These are phyloP conservation scores for Thomomys bottae DNA, from an alignment of 2,113 vertebrate genomes.

Conservation along the genomic window DNA sequence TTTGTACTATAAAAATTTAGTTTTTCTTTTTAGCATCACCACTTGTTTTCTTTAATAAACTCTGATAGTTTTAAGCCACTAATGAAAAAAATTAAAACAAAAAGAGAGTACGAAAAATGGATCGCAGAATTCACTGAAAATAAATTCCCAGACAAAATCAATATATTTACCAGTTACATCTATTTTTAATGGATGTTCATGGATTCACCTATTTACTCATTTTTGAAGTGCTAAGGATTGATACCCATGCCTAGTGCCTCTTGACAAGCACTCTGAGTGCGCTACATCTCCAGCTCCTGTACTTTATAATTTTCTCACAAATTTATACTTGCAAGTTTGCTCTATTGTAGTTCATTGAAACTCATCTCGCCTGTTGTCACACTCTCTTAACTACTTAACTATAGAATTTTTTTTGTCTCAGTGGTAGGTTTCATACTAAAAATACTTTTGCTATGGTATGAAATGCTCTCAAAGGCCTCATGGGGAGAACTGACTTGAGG, in stretches of 20 bases:
- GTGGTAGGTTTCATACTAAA: slow-evolving; percentile 1
- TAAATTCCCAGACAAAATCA: background rate
- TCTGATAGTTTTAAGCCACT: background rate
- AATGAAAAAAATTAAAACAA: background rate
- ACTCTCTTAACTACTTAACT: background rate
- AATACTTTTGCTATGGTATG: background rate
- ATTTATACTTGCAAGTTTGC: background rate
- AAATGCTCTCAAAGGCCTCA: background rate
- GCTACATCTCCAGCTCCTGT: background rate
- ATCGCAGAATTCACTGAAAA: background rate
- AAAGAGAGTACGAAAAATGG: background rate
- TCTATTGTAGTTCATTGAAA: background rate
- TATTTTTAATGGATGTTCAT: background rate
- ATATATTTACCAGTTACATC: background rate
- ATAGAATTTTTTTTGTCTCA: background rate
- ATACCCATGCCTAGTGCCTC: background rate
- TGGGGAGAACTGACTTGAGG: no score
- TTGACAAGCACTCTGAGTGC: background rate
- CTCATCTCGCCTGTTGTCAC: background rate
- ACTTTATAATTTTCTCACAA: background rate
- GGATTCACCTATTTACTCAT: background rate
- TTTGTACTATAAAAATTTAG: slow-evolving; percentile 9
- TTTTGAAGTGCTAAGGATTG: background rate
- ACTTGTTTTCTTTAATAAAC: background rate
- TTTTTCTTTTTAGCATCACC: slow-evolving; percentile 30